Evolutionary conservation across 1,140 invertebrate species (phyloP).

Genomic region (Paralvinella palmiformis): DNA sequence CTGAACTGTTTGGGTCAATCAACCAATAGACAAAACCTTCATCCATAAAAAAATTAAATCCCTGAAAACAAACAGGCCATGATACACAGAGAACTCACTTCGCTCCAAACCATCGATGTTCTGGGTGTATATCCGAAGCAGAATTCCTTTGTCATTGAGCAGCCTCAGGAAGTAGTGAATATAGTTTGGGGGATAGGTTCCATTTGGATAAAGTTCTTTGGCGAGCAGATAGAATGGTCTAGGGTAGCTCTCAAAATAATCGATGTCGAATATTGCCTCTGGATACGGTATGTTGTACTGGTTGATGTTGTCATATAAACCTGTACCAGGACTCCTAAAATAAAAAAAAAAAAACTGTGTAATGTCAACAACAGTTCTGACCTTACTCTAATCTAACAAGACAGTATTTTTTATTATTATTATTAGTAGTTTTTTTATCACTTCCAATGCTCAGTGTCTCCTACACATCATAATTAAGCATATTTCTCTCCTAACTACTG

Average conservation of each 20-base stretch:
- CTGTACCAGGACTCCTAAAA: slow-evolving; percentile 74
- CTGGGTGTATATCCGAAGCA: slow-evolving; percentile 51
- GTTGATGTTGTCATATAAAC: slow-evolving; percentile 84
- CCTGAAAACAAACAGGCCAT: too few species aligned
- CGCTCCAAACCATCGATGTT: slow-evolving; percentile 53
- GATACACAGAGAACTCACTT: slow-evolving; percentile 37
- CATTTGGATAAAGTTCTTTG: slow-evolving; percentile 49
- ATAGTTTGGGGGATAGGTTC: slow-evolving; percentile 49
- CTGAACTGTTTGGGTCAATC: too few species aligned
- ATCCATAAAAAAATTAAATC: too few species aligned
- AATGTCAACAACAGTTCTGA: too few species aligned
- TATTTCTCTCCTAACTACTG: too few species aligned
- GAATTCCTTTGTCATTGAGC: slow-evolving; percentile 44
- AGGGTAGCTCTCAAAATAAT: slow-evolving; percentile 48
- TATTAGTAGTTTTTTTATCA: too few species aligned
- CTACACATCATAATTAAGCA: too few species aligned
- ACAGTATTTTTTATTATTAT: too few species aligned
- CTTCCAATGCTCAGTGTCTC: too few species aligned
- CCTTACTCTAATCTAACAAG: too few species aligned
- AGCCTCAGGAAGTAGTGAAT: slow-evolving; percentile 48
- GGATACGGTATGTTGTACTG: slow-evolving; percentile 89
- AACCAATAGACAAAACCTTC: too few species aligned
- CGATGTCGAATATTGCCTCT: slow-evolving; percentile 90
- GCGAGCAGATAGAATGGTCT: slow-evolving; percentile 52
- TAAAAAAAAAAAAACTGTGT: slow-evolving; percentile 16